Evolutionary conservation across 1,140 invertebrate genomes (phyloP).

Genomic region (Chymomyza costata): DNA sequence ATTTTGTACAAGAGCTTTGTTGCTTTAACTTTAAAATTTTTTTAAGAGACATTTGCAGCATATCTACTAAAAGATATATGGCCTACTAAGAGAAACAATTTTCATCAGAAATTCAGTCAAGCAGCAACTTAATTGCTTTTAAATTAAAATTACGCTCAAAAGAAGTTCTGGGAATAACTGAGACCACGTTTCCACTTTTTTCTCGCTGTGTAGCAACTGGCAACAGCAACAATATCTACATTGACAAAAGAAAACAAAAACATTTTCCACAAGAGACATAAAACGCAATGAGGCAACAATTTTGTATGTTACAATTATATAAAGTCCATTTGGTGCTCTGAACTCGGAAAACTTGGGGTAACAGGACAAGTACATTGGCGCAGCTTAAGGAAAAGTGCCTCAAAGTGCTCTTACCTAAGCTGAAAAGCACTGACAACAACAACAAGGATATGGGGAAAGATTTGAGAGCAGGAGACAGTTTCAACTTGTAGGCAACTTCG

Average conservation of each 20-base stretch:
- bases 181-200: too few relatives aligned
- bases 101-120: too few relatives aligned
- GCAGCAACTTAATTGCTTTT: too few relatives aligned
- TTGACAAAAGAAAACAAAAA: too few relatives aligned
- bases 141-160: too few relatives aligned
- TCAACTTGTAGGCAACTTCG: conserved; percentile 19
- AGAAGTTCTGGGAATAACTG: too few relatives aligned
- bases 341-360: neutral
- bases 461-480: too few relatives aligned
- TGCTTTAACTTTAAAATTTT: too few relatives aligned
- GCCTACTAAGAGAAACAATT: too few relatives aligned
- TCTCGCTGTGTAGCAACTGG: conserved; percentile 19
- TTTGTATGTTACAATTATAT: conserved; percentile 16
- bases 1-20: too few relatives aligned
- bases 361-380: conserved; percentile 36
- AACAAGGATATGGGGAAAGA: conserved; percentile 16
- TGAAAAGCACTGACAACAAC: conserved; percentile 56
- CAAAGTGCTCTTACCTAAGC: conserved; percentile 64
- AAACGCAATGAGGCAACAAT: conserved; percentile 59
- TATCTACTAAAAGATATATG: too few relatives aligned
- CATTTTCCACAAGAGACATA: conserved; percentile 15
- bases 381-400: conserved; percentile 52
- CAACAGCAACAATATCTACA: neutral
- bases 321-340: neutral
- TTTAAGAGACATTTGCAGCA: too few relatives aligned